Evolutionary conservation across 1,140 invertebrate genomes (phyloP).

Genomic region (Drosophila azteca): DNA sequence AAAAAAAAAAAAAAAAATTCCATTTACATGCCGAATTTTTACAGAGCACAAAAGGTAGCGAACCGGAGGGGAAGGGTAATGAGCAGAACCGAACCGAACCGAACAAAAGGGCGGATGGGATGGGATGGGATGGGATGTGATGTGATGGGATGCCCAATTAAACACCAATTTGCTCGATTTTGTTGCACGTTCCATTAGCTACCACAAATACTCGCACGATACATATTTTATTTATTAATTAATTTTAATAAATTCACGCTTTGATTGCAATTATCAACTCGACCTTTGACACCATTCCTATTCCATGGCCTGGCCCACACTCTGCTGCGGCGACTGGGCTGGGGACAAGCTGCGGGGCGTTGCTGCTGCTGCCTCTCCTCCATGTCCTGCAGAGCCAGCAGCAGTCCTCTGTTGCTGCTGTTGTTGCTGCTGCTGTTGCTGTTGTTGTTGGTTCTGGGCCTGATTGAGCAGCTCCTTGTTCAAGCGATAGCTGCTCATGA

Average conservation of each 20-base stretch:
- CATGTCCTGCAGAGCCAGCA: neutral
- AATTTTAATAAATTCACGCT: constrained; percentile 79
- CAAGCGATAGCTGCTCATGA: constrained; percentile 79
- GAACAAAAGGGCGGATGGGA: constrained; percentile 33
- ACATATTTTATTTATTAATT: constrained; percentile 56
- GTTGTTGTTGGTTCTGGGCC: constrained; percentile 57
- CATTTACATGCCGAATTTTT: constrained; percentile 39
- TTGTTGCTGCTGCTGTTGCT: constrained; percentile 38
- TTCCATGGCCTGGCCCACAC: constrained; percentile 59
- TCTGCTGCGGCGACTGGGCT: constrained; percentile 71
- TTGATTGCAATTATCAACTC: constrained; percentile 61
- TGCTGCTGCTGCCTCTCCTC: constrained; percentile 40
- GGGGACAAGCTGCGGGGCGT: constrained; percentile 69
- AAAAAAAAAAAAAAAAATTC: constrained; percentile 30
- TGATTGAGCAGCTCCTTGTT: constrained; percentile 77
- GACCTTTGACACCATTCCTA: constrained; percentile 18
- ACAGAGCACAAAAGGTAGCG: constrained; percentile 25
- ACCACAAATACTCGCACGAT: constrained; percentile 48
- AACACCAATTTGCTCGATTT: constrained; percentile 32
- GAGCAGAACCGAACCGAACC: neutral
- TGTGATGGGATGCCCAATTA: constrained; percentile 39
- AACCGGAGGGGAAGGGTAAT: constrained; percentile 4
- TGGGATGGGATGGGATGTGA: too few species aligned
- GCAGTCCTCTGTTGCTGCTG: constrained; percentile 39
- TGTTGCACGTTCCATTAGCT: constrained; percentile 51